phyloP scores from a whole-genome alignment of 2,888 invertebrate genomes.

The Elegia similella region DNA sequence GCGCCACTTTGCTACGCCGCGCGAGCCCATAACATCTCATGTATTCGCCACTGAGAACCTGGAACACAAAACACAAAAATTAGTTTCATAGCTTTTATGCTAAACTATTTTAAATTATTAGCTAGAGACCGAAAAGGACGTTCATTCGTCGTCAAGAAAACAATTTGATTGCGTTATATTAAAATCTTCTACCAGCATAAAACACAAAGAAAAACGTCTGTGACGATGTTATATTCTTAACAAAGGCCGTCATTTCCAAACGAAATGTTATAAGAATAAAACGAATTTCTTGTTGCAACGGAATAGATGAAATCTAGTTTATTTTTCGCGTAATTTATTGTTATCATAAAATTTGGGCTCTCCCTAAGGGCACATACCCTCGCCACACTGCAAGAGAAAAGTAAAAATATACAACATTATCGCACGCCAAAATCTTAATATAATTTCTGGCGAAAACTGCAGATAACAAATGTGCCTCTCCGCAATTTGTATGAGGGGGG shows the following conservation, averaged over 20 bases:
- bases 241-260: constrained; percentile 21
- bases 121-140: background rate
- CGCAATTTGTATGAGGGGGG: constrained; percentile 67
- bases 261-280: constrained; percentile 32
- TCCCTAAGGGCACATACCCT: constrained; percentile 50
- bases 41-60: constrained; percentile 66
- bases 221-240: constrained; percentile 16
- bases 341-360: constrained; percentile 59
- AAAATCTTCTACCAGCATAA: background rate
- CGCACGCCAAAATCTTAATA: constrained; percentile 72
- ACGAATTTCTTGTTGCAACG: constrained; percentile 49
- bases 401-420: constrained; percentile 72
- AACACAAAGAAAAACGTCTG: background rate
- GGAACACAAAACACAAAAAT: constrained; percentile 45
- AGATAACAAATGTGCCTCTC: constrained; percentile 72
- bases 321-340: constrained; percentile 65
- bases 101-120: background rate
- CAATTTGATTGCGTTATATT: background rate
- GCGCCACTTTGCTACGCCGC: constrained; percentile 74
- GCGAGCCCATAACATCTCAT: constrained; percentile 80
- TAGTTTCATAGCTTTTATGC: constrained; percentile 1
- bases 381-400: constrained; percentile 44
- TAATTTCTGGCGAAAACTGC: constrained; percentile 74
- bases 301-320: constrained; percentile 56
- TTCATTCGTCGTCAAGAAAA: background rate